Evolutionary conservation across 2,888 invertebrate genomes (phyloP).

Genomic region (Yponomeuta evonymella): DNA sequence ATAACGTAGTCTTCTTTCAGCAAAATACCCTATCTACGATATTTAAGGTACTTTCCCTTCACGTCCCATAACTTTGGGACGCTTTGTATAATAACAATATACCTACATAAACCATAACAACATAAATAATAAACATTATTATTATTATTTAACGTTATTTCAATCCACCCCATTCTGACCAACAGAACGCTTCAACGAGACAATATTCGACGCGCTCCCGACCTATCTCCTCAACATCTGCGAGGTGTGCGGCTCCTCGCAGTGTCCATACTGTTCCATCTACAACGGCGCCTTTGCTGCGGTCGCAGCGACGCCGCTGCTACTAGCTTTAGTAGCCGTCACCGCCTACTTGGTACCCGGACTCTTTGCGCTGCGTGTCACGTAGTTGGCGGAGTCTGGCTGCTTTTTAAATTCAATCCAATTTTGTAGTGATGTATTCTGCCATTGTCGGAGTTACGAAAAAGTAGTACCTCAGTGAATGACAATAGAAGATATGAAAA

Average conservation of each 20-base stretch:
- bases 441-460: neutral
- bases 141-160: conserved; percentile 12
- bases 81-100: too few relatives aligned
- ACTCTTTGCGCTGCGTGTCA: conserved; percentile 42
- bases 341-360: conserved; percentile 21
- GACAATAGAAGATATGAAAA: too few relatives aligned
- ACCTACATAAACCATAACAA: too few relatives aligned
- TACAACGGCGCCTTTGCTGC: conserved; percentile 79
- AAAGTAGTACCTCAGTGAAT: too few relatives aligned
- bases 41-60: too few relatives aligned
- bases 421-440: neutral
- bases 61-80: too few relatives aligned
- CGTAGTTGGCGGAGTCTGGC: conserved; percentile 22
- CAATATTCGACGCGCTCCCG: conserved; percentile 90
- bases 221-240: conserved; percentile 93
- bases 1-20: too few relatives aligned
- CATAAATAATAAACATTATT: too few relatives aligned
- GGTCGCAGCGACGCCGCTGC: conserved; percentile 29
- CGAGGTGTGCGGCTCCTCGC: conserved; percentile 95
- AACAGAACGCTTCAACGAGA: conserved; percentile 93
- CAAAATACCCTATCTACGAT: too few relatives aligned
- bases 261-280: conserved; percentile 93
- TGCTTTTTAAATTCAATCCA: neutral
- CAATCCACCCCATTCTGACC: neutral
- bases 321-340: conserved; percentile 29